These are phyloP conservation scores for Wiebesia pumilae DNA, from an alignment of 1,140 invertebrate species.

Conservation along the genomic window DNA sequence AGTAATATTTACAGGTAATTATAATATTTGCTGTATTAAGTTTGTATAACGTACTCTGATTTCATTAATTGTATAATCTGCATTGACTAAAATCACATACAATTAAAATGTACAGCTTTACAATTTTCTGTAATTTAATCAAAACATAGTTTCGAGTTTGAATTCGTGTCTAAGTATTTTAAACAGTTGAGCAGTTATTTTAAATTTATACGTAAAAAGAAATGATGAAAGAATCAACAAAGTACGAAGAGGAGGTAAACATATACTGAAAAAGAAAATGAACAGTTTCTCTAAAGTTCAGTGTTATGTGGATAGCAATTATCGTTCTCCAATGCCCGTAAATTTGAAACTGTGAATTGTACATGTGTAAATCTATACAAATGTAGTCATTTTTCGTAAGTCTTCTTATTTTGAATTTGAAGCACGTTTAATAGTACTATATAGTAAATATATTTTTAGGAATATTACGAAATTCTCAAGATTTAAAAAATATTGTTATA, in stretches of 20 bases:
- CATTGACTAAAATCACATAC: background rate
- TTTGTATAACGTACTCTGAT: no score
- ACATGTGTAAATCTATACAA: slow-evolving; percentile 57
- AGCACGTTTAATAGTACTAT: slow-evolving; percentile 7
- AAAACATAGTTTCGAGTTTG: background rate
- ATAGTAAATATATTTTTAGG: no score
- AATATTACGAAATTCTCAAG: no score
- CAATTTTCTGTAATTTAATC: background rate
- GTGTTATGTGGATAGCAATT: slow-evolving; percentile 59
- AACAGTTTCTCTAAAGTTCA: slow-evolving; percentile 30
- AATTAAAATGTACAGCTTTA: background rate
- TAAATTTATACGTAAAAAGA: background rate
- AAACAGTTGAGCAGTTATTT: background rate
- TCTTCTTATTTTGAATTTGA: slow-evolving; percentile 20
- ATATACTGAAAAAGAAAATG: slow-evolving; percentile 21
- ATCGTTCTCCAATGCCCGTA: slow-evolving; percentile 55
- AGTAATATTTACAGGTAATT: no score
- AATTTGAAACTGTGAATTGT: slow-evolving; percentile 32
- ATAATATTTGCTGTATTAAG: no score
- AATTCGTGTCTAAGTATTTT: background rate
- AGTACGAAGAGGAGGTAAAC: background rate
- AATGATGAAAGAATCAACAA: background rate
- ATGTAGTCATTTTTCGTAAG: slow-evolving; percentile 38
- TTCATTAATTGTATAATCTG: background rate
- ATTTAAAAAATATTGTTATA: background rate